Evolutionary conservation across 2,797 vertebrate species (phyloP).

Genomic region (Coregonus sp.): DNA sequence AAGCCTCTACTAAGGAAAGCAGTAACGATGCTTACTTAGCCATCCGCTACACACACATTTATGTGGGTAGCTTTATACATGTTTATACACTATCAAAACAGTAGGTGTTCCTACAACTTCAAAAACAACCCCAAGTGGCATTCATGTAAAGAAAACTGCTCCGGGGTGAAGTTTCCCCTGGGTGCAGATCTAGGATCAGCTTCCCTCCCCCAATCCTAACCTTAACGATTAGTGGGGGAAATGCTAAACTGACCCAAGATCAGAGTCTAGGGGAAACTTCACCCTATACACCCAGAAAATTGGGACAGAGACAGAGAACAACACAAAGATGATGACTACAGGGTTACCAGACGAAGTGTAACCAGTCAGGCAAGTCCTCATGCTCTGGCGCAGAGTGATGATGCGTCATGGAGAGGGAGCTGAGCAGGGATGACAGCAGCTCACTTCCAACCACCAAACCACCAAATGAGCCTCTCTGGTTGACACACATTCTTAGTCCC

Average conservation of each 20-base stretch:
- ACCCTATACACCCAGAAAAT: too few relatives aligned
- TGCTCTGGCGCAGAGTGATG: neutral
- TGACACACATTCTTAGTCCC: neutral
- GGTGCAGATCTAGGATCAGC: too few relatives aligned
- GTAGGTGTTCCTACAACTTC: too few relatives aligned
- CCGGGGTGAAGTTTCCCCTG: too few relatives aligned
- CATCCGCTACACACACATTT: too few relatives aligned
- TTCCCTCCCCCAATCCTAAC: too few relatives aligned
- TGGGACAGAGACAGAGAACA: neutral
- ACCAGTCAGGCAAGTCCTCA: neutral
- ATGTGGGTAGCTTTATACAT: too few relatives aligned
- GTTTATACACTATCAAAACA: too few relatives aligned
- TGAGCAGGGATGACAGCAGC: neutral
- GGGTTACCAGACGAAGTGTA: neutral
- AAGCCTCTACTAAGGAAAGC: too few relatives aligned
- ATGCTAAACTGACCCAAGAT: neutral
- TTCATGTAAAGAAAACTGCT: too few relatives aligned
- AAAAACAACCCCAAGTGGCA: too few relatives aligned
- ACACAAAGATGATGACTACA: neutral
- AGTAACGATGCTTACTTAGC: too few relatives aligned
- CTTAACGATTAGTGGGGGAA: neutral
- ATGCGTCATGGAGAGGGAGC: neutral
- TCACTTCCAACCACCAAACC: neutral
- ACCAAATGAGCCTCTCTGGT: neutral
- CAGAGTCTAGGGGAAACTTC: neutral